Evolutionary conservation across 2,888 invertebrate species (phyloP).

Genomic region (Lasioglossum morio): DNA sequence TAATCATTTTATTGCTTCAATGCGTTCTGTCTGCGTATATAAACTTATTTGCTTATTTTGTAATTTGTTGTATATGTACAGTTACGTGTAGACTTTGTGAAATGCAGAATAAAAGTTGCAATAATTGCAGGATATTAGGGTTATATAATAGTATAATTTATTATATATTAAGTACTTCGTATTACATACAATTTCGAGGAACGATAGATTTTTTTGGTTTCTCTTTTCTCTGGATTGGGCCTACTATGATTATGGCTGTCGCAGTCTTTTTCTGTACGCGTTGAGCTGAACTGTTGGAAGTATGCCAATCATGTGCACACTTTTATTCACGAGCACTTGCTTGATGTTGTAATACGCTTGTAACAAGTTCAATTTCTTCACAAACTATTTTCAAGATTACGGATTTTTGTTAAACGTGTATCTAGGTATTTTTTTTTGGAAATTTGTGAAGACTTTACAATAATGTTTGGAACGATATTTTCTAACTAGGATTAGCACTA

Average conservation of each 20-base stretch:
- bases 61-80: too few relatives aligned
- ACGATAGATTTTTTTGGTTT: neutral
- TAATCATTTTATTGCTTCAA: too few relatives aligned
- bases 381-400: neutral
- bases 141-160: too few relatives aligned
- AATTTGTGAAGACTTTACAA: neutral
- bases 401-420: neutral
- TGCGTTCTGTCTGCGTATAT: too few relatives aligned
- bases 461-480: too few relatives aligned
- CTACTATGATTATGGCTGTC: neutral
- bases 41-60: too few relatives aligned
- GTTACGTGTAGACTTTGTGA: too few relatives aligned
- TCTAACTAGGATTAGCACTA: neutral
- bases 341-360: neutral
- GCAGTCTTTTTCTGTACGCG: neutral
- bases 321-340: neutral
- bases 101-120: too few relatives aligned
- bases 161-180: too few relatives aligned
- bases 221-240: neutral
- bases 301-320: neutral
- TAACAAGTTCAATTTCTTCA: neutral
- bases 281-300: neutral
- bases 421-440: neutral
- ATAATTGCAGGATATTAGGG: too few relatives aligned
- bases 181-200: neutral